phyloP scores from a whole-genome alignment of 1,140 invertebrate species.

The Zeugodacus cucurbitae region DNA sequence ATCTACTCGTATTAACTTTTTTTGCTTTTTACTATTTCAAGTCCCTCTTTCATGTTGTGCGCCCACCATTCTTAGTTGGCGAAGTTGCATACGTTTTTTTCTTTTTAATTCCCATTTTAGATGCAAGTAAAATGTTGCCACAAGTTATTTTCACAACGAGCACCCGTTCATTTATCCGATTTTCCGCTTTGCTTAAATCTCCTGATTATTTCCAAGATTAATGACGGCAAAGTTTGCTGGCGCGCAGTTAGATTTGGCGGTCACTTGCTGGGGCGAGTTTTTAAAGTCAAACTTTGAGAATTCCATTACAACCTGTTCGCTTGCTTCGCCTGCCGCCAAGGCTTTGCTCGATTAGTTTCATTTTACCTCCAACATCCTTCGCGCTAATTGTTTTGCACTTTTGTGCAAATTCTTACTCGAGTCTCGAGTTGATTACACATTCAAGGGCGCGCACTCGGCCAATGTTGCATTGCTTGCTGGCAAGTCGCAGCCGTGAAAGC shows the following conservation, averaged over 20 bases:
- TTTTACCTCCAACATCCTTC: not conserved
- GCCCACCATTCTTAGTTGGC: too few species aligned
- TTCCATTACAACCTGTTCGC: not conserved
- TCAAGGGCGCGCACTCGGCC: slow-evolving; percentile 1
- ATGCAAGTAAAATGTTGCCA: not conserved
- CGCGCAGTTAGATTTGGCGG: not conserved
- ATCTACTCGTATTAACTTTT: too few species aligned
- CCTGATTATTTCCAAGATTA: not conserved
- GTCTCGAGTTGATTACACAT: slow-evolving; percentile 9
- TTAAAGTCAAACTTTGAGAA: not conserved
- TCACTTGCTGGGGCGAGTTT: not conserved
- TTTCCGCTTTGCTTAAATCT: not conserved
- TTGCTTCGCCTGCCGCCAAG: not conserved
- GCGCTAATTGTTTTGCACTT: slow-evolving; percentile 7
- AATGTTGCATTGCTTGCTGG: not conserved
- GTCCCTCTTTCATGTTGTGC: too few species aligned
- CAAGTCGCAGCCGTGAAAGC: not conserved
- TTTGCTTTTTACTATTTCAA: too few species aligned
- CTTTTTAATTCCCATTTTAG: too few species aligned
- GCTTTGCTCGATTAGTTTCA: not conserved
- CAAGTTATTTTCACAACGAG: not conserved
- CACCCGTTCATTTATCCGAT: not conserved
- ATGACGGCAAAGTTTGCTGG: not conserved
- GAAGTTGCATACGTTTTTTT: too few species aligned
- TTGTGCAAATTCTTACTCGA: not conserved